A percentile compares a stretch with the other conserved stretches of the same genome.
Evolutionary conservation across 2,888 invertebrate species (phyloP).

Genomic region (Tipula unca): DNA sequence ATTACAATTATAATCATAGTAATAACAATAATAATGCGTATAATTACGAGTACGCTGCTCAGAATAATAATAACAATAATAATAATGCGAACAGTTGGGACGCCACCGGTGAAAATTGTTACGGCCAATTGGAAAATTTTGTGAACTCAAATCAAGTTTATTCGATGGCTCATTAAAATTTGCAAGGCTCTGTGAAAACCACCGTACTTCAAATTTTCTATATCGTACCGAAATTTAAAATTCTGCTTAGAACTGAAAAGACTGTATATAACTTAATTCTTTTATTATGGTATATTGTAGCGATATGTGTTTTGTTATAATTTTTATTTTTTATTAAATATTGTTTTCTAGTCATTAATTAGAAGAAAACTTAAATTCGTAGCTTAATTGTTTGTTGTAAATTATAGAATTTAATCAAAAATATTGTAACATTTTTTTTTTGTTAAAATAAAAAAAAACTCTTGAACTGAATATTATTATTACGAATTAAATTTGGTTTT

Average conservation of each 20-base stretch:
- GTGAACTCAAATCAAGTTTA: not conserved
- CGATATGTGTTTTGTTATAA: not conserved
- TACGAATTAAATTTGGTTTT: not conserved
- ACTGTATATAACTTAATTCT: not conserved
- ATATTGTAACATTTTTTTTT: not conserved
- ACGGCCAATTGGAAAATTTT: not conserved
- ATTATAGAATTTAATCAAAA: not conserved
- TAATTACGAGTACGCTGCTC: not conserved
- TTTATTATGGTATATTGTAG: not conserved
- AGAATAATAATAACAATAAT: not conserved
- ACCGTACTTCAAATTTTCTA: not conserved
- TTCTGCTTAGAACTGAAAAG: not conserved
- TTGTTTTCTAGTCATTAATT: not conserved
- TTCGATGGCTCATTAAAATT: not conserved
- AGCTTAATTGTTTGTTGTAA: not conserved
- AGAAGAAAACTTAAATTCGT: not conserved
- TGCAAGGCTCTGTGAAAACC: not conserved
- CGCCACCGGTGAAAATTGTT: not conserved
- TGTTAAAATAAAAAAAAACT: not conserved
- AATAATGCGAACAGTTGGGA: not conserved
- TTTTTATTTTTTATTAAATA: not conserved
- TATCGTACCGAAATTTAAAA: not conserved
- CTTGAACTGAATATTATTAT: not conserved
- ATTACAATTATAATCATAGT: not conserved
- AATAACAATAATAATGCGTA: not conserved